These are phyloP conservation scores for Euglossa dilemma DNA, from an alignment of 1,140 invertebrate species.

Conservation along the genomic window DNA sequence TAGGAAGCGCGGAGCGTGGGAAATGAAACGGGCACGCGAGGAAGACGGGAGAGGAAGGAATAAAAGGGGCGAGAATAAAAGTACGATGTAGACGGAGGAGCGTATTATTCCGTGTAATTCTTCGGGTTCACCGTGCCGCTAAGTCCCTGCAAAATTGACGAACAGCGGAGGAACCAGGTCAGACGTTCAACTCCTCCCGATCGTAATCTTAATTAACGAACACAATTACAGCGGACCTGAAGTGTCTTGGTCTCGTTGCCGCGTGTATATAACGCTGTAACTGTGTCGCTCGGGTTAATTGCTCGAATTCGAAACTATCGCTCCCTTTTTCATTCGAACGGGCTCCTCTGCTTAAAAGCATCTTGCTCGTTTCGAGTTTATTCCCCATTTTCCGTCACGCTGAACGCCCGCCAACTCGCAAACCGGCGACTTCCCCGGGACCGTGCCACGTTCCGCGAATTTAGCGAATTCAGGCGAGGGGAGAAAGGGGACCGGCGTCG, in stretches of 20 bases:
- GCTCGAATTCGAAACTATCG: slow-evolving; percentile 12
- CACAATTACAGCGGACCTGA: slow-evolving; percentile 2
- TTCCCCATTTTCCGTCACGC: neutral
- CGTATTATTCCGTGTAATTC: slow-evolving; percentile 6
- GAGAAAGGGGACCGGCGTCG: too few relatives aligned
- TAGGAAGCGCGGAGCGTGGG: neutral
- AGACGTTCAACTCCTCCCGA: slow-evolving; percentile 36
- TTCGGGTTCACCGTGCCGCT: slow-evolving; percentile 3
- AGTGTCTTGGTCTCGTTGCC: slow-evolving; percentile 2
- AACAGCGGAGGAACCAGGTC: slow-evolving; percentile 35
- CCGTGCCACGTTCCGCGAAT: neutral
- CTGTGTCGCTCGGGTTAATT: neutral
- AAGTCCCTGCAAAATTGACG: slow-evolving; percentile 24
- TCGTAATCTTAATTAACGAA: slow-evolving; percentile 52
- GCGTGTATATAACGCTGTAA: neutral
- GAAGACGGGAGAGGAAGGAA: too few relatives aligned
- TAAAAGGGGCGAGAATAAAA: neutral
- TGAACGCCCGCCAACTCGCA: neutral
- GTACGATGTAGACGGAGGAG: neutral
- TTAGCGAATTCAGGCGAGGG: too few relatives aligned
- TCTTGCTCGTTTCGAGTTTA: neutral
- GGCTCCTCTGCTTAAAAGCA: neutral
- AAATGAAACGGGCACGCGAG: neutral
- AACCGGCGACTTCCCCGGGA: too few relatives aligned
- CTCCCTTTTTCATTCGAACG: neutral